Evolutionary conservation across 53 echinoderm and acorn worm genomes (phyloP).

Genomic region (Stichopus horrens): DNA sequence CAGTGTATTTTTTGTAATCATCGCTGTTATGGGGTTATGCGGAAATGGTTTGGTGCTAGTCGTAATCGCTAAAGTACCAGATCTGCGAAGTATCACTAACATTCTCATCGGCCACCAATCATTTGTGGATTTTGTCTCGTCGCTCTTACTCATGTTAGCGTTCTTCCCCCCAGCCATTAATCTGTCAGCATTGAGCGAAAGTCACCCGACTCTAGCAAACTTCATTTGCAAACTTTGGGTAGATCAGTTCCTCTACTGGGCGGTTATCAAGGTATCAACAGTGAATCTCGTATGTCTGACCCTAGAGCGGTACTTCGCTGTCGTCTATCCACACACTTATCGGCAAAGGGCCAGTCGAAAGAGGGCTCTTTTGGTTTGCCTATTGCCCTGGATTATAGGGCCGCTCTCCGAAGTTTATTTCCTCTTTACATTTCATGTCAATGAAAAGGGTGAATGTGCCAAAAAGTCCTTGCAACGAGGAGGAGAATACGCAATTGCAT

Average conservation of each 20-base stretch:
- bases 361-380: slow-evolving; percentile 2
- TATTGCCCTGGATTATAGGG: slow-evolving; percentile 31
- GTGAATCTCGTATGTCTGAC: slow-evolving; percentile 35
- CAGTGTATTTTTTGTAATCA: slow-evolving; percentile 31
- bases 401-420: slow-evolving; percentile 25
- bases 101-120: slow-evolving; percentile 46
- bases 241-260: slow-evolving; percentile 34
- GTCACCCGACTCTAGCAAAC: neutral
- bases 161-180: slow-evolving; percentile 27
- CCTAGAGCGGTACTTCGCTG: slow-evolving; percentile 37
- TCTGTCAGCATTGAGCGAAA: neutral
- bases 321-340: slow-evolving; percentile 37
- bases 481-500: slow-evolving; percentile 27
- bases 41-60: slow-evolving; percentile 41
- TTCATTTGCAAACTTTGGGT: slow-evolving; percentile 39
- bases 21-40: slow-evolving; percentile 26
- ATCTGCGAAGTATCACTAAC: slow-evolving; percentile 46
- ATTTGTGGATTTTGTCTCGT: slow-evolving; percentile 41
- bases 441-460: slow-evolving; percentile 13
- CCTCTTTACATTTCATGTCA: slow-evolving; percentile 19
- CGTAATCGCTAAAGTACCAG: slow-evolving; percentile 43
- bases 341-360: slow-evolving; percentile 27
- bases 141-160: neutral
- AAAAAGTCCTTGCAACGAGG: neutral
- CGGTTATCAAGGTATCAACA: slow-evolving; percentile 32